These are phyloP conservation scores for Zaprionus davidi DNA, from an alignment of 1,140 invertebrate species.

Conservation along the genomic window DNA sequence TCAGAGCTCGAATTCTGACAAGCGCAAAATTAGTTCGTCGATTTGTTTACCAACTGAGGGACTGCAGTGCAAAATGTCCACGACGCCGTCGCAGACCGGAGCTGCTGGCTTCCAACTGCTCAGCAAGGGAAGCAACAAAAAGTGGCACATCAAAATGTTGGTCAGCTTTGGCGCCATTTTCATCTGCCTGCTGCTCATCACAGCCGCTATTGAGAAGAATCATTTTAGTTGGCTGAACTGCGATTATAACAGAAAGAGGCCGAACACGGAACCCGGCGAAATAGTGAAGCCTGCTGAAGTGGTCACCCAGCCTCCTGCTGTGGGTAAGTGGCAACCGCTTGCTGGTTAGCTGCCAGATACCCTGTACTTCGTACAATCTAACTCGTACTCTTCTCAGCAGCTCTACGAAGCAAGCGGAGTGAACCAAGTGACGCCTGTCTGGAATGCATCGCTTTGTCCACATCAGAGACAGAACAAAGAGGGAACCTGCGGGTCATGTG, in stretches of 20 bases:
- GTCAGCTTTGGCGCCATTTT: slow-evolving; percentile 49
- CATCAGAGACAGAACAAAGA: slow-evolving; percentile 25
- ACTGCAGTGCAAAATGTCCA: slow-evolving; percentile 7
- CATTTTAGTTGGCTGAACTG: slow-evolving; percentile 66
- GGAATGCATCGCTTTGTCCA: slow-evolving; percentile 47
- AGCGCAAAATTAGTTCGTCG: slow-evolving; percentile 25
- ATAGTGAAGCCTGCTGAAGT: slow-evolving; percentile 10
- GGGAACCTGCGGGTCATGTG: slow-evolving; percentile 43
- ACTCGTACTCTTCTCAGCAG: neutral
- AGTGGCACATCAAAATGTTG: slow-evolving; percentile 27
- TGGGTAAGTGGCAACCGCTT: slow-evolving; percentile 7
- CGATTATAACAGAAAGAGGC: neutral
- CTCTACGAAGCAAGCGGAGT: neutral
- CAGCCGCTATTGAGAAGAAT: slow-evolving; percentile 64
- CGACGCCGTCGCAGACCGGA: neutral
- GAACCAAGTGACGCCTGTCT: slow-evolving; percentile 45
- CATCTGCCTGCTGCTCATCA: slow-evolving; percentile 56
- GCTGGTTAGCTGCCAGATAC: neutral
- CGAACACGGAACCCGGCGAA: neutral
- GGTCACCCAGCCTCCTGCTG: slow-evolving; percentile 21
- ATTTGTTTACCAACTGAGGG: slow-evolving; percentile 10
- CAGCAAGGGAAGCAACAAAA: slow-evolving; percentile 8
- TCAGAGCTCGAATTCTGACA: slow-evolving; percentile 1
- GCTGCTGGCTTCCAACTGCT: neutral
- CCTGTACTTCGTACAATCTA: neutral